Evolutionary conservation across 2,113 vertebrate genomes (phyloP).

Genomic region (Dicaeum eximium): DNA sequence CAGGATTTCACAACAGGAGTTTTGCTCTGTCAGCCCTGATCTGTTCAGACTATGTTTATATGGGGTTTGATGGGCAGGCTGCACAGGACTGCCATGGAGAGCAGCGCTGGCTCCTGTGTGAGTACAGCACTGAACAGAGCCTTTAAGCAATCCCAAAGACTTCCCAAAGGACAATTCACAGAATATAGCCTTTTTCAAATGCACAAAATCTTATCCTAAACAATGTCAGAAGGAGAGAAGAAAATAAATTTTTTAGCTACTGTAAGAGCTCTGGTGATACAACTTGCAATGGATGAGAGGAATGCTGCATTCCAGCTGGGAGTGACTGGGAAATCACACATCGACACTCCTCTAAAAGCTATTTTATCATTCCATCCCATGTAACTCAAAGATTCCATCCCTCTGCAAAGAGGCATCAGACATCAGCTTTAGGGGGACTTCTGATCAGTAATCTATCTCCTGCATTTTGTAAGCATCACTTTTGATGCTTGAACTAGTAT

Average conservation of each 20-base stretch:
- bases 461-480: neutral
- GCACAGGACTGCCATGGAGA: neutral
- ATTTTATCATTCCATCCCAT: neutral
- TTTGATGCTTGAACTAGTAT: neutral
- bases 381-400: neutral
- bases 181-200: neutral
- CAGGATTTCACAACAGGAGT: neutral
- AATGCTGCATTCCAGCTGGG: neutral
- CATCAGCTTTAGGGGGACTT: neutral
- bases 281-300: neutral
- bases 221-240: neutral
- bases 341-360: neutral
- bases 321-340: neutral
- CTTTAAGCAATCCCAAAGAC: neutral
- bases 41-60: rapidly evolving
- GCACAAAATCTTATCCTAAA: neutral
- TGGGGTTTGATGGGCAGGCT: neutral
- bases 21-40: neutral
- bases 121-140: neutral
- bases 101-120: neutral
- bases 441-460: neutral
- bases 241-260: neutral
- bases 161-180: neutral
- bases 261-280: neutral
- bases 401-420: neutral